Conservation (phyloP, 2,888 invertebrate genomes). For the Tanytarsus gracilentus region DNA sequence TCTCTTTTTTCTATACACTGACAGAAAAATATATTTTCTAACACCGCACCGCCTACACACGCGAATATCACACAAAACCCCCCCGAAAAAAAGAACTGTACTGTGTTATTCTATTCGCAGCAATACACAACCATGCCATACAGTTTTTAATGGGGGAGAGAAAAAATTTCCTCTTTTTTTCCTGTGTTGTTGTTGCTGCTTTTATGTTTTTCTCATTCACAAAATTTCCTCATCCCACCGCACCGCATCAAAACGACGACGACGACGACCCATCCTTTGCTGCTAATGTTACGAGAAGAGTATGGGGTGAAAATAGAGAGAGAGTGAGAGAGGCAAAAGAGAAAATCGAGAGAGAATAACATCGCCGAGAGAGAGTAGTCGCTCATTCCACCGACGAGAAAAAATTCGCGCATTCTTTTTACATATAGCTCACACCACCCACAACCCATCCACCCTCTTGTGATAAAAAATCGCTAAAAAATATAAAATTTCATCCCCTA, state of each 20-base stretch:
- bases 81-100: slow-evolving; percentile 17
- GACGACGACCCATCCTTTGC: not conserved
- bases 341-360: not conserved
- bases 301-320: not conserved
- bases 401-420: not conserved
- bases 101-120: slow-evolving; percentile 23
- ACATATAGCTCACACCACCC: not conserved
- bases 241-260: not conserved
- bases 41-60: slow-evolving; percentile 33
- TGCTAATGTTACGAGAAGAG: not conserved
- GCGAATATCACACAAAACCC: slow-evolving; percentile 20
- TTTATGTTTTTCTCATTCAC: slow-evolving; percentile 3
- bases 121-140: not conserved
- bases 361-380: not conserved
- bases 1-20: slow-evolving; percentile 22
- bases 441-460: not conserved
- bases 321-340: not conserved
- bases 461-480: not conserved
- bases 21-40: slow-evolving; percentile 32
- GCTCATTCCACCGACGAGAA: slow-evolving; percentile 6
- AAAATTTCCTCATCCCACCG: not conserved
- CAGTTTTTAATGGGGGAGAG: not conserved
- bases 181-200: not conserved
- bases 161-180: slow-evolving; percentile 3
- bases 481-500: not conserved